Evolutionary conservation across 2,113 vertebrate species (phyloP).

Genomic region (Vulpes vulpes): DNA sequence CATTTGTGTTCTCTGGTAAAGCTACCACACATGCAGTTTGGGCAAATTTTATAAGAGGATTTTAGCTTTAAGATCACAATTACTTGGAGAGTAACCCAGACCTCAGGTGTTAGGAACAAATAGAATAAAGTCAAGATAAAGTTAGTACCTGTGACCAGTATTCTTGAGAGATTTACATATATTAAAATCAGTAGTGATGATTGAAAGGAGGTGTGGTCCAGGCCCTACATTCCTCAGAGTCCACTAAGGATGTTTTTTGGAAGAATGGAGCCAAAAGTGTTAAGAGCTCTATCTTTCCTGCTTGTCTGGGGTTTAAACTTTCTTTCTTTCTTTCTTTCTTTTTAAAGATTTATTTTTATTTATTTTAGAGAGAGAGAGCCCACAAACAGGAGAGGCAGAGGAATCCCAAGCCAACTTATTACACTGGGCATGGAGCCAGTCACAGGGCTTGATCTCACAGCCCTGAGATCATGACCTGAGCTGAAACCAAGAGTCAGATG

Average conservation of each 20-base stretch:
- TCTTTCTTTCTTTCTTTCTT: background rate
- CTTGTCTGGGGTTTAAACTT: background rate
- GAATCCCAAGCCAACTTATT: background rate
- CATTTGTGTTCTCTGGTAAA: background rate
- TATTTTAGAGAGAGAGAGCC: background rate
- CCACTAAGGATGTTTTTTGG: background rate
- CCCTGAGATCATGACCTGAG: background rate
- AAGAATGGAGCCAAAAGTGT: background rate
- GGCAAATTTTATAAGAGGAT: background rate
- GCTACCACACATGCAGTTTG: background rate
- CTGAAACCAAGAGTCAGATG: background rate
- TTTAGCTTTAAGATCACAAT: constrained; percentile 29
- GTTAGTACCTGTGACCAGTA: background rate
- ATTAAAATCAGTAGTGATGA: background rate
- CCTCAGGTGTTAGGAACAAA: constrained; percentile 16
- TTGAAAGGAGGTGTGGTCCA: background rate
- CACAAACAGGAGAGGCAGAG: background rate
- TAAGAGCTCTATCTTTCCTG: background rate
- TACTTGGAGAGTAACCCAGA: background rate
- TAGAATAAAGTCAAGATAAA: constrained; percentile 13
- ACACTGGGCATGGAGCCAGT: background rate
- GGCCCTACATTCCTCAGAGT: background rate
- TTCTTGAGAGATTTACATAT: background rate
- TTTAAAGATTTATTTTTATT: background rate
- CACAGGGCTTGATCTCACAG: background rate